These are phyloP conservation scores for Rhaphigaster nebulosa DNA, from an alignment of 2,888 invertebrate species.

Conservation along the genomic window DNA sequence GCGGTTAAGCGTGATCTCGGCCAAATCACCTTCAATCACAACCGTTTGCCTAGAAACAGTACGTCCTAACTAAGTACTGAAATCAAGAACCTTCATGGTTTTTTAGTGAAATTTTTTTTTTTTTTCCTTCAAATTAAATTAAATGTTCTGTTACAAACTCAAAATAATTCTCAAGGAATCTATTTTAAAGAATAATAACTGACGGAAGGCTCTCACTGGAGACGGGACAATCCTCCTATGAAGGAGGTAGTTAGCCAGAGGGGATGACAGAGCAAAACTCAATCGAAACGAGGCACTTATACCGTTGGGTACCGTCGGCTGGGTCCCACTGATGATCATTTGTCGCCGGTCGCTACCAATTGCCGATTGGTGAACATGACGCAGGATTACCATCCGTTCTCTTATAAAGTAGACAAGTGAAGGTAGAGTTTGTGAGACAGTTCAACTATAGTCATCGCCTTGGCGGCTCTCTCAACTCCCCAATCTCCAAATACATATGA, in stretches of 20 bases:
- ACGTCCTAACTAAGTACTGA: too few relatives aligned
- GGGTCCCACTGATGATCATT: neutral
- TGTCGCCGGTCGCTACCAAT: neutral
- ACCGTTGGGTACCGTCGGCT: neutral
- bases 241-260: conserved; percentile 27
- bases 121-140: too few relatives aligned
- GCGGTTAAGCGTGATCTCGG: too few relatives aligned
- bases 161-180: neutral
- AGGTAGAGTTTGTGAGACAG: neutral
- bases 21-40: too few relatives aligned
- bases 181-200: neutral
- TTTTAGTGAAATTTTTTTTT: too few relatives aligned
- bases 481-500: neutral
- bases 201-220: neutral
- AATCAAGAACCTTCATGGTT: too few relatives aligned
- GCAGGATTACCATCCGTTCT: neutral
- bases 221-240: neutral
- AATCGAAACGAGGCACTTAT: neutral
- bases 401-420: neutral
- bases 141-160: neutral
- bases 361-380: conserved; percentile 1
- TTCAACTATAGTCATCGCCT: neutral
- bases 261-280: conserved; percentile 9
- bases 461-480: neutral
- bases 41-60: too few relatives aligned